Conservation (phyloP, 2,888 invertebrate genomes). For the Machimus rusticus region DNA sequence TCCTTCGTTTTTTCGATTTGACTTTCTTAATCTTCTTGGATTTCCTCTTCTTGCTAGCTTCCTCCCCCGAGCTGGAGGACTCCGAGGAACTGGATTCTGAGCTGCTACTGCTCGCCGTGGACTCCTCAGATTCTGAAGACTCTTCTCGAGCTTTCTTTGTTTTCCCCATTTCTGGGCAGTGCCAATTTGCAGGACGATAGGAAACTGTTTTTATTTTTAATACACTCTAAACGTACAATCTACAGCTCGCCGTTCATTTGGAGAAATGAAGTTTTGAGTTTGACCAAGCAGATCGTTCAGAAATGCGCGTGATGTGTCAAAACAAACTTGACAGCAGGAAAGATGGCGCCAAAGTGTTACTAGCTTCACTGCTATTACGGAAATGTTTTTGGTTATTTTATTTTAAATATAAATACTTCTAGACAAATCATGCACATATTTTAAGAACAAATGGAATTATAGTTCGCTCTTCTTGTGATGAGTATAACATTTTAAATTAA, state of each 20-base stretch:
- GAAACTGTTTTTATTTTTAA: neutral
- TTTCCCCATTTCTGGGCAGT: neutral
- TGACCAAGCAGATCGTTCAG: neutral
- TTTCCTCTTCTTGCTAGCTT: constrained; percentile 23
- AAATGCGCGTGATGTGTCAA: constrained; percentile 24
- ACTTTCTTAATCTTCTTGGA: neutral
- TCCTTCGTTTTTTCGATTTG: neutral
- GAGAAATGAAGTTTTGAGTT: neutral
- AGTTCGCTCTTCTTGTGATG: neutral
- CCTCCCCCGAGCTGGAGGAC: neutral
- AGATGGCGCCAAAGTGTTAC: neutral
- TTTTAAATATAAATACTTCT: neutral
- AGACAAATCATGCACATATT: neutral
- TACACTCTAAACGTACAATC: neutral
- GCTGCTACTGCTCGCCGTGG: neutral
- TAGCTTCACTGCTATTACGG: neutral
- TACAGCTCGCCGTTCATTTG: neutral
- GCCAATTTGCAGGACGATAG: neutral
- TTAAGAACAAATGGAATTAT: neutral
- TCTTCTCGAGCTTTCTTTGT: neutral
- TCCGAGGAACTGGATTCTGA: neutral
- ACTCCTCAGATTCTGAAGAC: constrained; percentile 10
- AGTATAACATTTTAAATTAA: neutral
- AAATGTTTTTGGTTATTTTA: neutral
- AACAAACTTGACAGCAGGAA: neutral